phyloP scores from a whole-genome alignment of 2,888 invertebrate genomes.

The Mesoligia furuncula region DNA sequence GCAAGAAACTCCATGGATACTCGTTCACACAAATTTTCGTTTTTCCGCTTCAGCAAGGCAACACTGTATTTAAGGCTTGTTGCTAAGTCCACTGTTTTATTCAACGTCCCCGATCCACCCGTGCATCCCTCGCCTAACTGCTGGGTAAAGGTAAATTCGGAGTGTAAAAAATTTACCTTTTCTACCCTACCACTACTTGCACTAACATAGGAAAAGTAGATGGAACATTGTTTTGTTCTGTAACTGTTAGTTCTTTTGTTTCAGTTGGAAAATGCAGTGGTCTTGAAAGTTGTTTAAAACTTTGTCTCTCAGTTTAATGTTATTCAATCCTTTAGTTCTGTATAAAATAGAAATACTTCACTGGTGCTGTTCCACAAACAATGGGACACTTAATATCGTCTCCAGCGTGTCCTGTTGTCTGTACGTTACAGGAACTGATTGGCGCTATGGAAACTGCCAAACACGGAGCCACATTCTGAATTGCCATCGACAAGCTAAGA shows the following conservation, averaged over 20 bases:
- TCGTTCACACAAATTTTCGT: background rate
- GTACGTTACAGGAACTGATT: background rate
- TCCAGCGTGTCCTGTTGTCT: background rate
- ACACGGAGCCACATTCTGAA: background rate
- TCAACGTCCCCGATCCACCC: conserved; percentile 59
- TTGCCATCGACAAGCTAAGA: background rate
- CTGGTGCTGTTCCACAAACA: background rate
- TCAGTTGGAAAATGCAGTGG: conserved; percentile 12
- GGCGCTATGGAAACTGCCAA: background rate
- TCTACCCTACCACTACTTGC: conserved; percentile 11
- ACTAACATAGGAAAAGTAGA: background rate
- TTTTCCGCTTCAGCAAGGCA: conserved; percentile 22
- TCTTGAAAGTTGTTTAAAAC: conserved; percentile 35
- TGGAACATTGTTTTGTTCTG: conserved; percentile 3
- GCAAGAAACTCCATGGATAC: background rate
- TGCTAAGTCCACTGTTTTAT: conserved; percentile 72
- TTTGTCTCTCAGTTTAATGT: conserved; percentile 16
- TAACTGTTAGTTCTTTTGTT: conserved; percentile 10
- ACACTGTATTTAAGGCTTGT: conserved; percentile 62
- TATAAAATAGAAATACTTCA: background rate
- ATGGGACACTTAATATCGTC: background rate
- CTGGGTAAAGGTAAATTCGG: conserved; percentile 60
- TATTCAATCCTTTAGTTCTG: conserved; percentile 9
- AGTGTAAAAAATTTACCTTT: conserved; percentile 47
- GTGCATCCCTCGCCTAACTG: conserved; percentile 52